These are phyloP conservation scores for Anticlea derivata DNA, from an alignment of 2,888 invertebrate species.

Conservation along the genomic window DNA sequence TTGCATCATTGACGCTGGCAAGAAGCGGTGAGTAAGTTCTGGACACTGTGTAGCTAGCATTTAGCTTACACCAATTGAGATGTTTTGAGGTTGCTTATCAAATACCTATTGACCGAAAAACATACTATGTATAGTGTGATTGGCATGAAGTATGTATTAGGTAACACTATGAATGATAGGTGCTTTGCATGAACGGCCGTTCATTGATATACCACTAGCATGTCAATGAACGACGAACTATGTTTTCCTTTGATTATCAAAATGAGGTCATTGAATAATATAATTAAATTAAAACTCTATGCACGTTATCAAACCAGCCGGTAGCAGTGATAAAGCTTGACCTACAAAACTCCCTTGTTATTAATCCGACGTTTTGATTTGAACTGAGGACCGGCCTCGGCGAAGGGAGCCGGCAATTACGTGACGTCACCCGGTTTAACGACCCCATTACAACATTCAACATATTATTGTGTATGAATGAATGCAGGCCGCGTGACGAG, in stretches of 20 bases:
- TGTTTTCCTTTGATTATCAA: slow-evolving; percentile 7
- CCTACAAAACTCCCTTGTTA: slow-evolving; percentile 81
- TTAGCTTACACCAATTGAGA: not conserved
- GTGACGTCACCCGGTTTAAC: slow-evolving; percentile 82
- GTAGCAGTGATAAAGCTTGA: slow-evolving; percentile 73
- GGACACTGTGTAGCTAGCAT: slow-evolving; percentile 7
- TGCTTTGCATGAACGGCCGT: not conserved
- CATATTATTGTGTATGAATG: slow-evolving; percentile 80
- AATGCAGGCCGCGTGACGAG: slow-evolving; percentile 78
- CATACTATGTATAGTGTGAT: not conserved
- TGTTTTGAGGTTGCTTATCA: not conserved
- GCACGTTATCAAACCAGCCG: slow-evolving; percentile 37
- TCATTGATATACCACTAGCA: not conserved
- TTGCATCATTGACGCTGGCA: slow-evolving; percentile 61
- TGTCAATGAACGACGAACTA: not conserved
- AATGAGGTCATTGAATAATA: slow-evolving; percentile 11
- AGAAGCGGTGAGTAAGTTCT: slow-evolving; percentile 41
- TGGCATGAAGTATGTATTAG: not conserved
- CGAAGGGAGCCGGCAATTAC: slow-evolving; percentile 81
- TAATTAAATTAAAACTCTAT: slow-evolving; percentile 11
- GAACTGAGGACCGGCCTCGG: slow-evolving; percentile 61
- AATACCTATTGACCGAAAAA: not conserved
- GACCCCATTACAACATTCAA: slow-evolving; percentile 81
- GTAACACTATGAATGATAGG: not conserved
- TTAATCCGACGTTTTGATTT: slow-evolving; percentile 82